Percentiles rank a stretch among this genome's conserved stretches.
phyloP scores from a whole-genome alignment of 1,140 invertebrate genomes.

The Asobara japonica region DNA sequence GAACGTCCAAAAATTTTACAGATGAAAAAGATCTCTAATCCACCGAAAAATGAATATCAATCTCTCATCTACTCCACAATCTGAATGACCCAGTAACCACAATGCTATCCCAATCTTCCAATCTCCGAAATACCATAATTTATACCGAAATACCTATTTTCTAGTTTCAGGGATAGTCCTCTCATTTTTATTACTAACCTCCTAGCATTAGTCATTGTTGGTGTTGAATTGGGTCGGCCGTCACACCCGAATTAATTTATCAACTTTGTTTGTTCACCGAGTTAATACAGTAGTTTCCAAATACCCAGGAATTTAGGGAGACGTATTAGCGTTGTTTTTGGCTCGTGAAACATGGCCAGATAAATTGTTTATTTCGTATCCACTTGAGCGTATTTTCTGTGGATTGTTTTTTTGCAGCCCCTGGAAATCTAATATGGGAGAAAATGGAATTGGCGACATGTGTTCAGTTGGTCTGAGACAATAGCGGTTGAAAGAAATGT shows the following conservation, averaged over 20 bases:
- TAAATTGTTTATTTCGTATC: not conserved
- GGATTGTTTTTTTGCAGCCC: not conserved
- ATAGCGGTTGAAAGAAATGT: not conserved
- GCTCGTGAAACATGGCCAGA: not conserved
- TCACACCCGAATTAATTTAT: not conserved
- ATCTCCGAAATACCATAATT: no score
- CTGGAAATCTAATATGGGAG: not conserved
- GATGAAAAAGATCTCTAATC: no score
- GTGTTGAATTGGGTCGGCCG: not conserved
- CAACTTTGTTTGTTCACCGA: not conserved
- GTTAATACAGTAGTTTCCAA: not conserved
- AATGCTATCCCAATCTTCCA: no score
- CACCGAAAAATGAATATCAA: no score
- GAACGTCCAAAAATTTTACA: no score
- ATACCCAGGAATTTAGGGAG: not conserved
- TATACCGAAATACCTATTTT: no score
- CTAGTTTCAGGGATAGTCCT: no score
- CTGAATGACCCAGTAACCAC: no score
- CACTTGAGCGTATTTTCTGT: not conserved
- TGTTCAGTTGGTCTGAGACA: not conserved
- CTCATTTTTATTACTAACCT: no score
- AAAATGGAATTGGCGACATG: conserved; percentile 1
- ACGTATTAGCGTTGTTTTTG: not conserved
- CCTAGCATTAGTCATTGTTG: no score
- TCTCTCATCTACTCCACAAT: no score